A percentile compares a stretch with the other conserved stretches of the same genome.
Conservation (phyloP, 1,140 invertebrate genomes). For the Drosophila lini region DNA sequence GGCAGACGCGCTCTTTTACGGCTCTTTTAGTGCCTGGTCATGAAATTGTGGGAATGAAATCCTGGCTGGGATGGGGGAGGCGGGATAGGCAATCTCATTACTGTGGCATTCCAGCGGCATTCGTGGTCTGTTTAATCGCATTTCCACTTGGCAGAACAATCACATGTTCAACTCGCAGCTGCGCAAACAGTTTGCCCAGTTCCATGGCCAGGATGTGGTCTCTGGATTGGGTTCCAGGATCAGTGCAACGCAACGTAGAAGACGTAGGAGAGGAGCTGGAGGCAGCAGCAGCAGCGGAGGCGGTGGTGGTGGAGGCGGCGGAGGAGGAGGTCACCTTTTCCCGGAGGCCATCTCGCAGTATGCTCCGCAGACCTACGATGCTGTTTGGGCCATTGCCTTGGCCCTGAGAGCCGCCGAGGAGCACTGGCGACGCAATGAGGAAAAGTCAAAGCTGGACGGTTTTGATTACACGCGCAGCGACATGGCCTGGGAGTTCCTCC, state of each 20-base stretch:
- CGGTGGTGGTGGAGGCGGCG: background rate
- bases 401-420: constrained; percentile 85
- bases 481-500: constrained; percentile 88
- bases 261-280: constrained; percentile 30
- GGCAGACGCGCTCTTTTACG: constrained; percentile 59
- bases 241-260: constrained; percentile 38
- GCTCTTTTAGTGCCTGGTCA: constrained; percentile 66
- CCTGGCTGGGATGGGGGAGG: constrained; percentile 6
- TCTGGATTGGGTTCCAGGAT: constrained; percentile 25
- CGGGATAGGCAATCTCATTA: constrained; percentile 69
- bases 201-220: constrained; percentile 47
- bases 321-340: constrained; percentile 33
- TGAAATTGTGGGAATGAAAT: constrained; percentile 43
- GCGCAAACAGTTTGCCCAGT: constrained; percentile 71
- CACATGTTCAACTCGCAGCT: constrained; percentile 87
- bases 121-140: constrained; percentile 43
- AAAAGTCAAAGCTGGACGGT: constrained; percentile 85
- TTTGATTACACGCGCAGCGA: constrained; percentile 90
- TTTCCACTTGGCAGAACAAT: constrained; percentile 86
- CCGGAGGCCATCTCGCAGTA: constrained; percentile 87
- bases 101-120: constrained; percentile 37
- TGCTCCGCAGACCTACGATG: constrained; percentile 93
- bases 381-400: constrained; percentile 94
- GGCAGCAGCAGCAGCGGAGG: background rate
- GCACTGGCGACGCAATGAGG: constrained; percentile 70